Evolutionary conservation across 2,888 invertebrate species (phyloP).

Genomic region (Drosophila emarginata): DNA sequence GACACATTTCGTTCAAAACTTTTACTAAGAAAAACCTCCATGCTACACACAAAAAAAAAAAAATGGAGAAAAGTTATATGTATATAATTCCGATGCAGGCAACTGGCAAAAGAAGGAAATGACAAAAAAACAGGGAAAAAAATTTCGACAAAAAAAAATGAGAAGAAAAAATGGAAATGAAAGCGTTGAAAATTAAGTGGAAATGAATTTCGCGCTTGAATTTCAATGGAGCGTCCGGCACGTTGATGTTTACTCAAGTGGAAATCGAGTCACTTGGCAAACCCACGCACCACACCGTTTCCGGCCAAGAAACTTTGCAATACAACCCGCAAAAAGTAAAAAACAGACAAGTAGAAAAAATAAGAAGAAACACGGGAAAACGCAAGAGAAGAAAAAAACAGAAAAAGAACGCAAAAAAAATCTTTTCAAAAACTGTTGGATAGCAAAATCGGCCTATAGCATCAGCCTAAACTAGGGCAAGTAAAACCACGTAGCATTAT

Average conservation of each 20-base stretch:
- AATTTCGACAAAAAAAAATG: slow-evolving; percentile 10
- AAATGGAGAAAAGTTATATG: slow-evolving; percentile 16
- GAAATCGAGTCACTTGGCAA: slow-evolving; percentile 71
- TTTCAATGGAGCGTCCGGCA: slow-evolving; percentile 77
- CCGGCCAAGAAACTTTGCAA: slow-evolving; percentile 61
- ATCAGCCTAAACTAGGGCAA: no score
- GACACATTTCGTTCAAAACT: slow-evolving; percentile 58
- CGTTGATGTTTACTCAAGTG: slow-evolving; percentile 78
- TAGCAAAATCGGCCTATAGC: not conserved
- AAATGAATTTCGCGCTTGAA: slow-evolving; percentile 79
- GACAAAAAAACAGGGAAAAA: slow-evolving; percentile 46
- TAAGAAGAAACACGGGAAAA: slow-evolving; percentile 6
- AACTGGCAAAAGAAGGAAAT: slow-evolving; percentile 53
- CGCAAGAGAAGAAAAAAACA: slow-evolving; percentile 9
- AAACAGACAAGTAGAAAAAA: slow-evolving; percentile 20
- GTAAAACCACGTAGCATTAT: no score
- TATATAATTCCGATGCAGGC: slow-evolving; percentile 15
- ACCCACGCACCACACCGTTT: slow-evolving; percentile 51
- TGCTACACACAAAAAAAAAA: slow-evolving; percentile 10
- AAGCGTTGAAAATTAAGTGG: slow-evolving; percentile 78
- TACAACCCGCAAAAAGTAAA: slow-evolving; percentile 37
- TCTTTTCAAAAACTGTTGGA: slow-evolving; percentile 21
- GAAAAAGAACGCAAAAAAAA: slow-evolving; percentile 24
- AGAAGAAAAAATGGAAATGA: slow-evolving; percentile 36
- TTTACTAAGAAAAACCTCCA: slow-evolving; percentile 8